These are phyloP conservation scores for Netelia inedita DNA, from an alignment of 2,888 invertebrate genomes.

Conservation along the genomic window DNA sequence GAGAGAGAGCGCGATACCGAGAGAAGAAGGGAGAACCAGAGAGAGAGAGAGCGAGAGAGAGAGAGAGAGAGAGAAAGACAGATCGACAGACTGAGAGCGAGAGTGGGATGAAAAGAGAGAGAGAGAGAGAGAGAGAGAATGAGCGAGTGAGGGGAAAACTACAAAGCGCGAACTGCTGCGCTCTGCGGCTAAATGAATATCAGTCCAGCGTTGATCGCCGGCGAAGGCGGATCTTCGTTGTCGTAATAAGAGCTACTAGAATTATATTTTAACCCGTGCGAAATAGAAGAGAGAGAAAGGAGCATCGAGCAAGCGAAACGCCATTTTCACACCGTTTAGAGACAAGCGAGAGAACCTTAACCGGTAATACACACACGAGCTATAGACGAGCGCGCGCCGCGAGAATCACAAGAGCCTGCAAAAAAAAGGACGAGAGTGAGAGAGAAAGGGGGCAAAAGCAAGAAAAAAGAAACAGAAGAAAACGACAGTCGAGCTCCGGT, in stretches of 20 bases:
- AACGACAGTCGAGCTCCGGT: neutral
- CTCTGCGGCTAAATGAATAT: slow-evolving; percentile 82
- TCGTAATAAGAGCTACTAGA: slow-evolving; percentile 55
- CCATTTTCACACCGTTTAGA: slow-evolving; percentile 40
- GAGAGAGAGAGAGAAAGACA: slow-evolving; percentile 57
- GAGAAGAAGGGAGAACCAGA: slow-evolving; percentile 68
- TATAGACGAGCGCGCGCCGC: neutral
- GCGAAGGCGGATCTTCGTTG: slow-evolving; percentile 79
- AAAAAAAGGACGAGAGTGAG: slow-evolving; percentile 14
- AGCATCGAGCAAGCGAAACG: slow-evolving; percentile 20
- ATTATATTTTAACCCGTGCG: slow-evolving; percentile 20
- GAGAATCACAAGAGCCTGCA: slow-evolving; percentile 5
- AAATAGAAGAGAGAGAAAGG: slow-evolving; percentile 21
- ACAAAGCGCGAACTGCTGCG: slow-evolving; percentile 78
- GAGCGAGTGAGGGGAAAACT: slow-evolving; percentile 63
- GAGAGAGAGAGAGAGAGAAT: slow-evolving; percentile 63
- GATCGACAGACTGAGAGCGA: slow-evolving; percentile 66
- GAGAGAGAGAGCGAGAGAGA: slow-evolving; percentile 5
- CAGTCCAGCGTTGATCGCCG: slow-evolving; percentile 84
- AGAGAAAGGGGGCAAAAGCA: neutral
- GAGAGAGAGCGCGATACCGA: slow-evolving; percentile 57
- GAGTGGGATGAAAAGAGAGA: slow-evolving; percentile 48
- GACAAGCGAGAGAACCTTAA: too few relatives aligned
- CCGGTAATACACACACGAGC: neutral
- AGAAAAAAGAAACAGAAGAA: neutral